Conservation (phyloP, 2,113 vertebrate species). For the Illadopsis cleaveri region DNA sequence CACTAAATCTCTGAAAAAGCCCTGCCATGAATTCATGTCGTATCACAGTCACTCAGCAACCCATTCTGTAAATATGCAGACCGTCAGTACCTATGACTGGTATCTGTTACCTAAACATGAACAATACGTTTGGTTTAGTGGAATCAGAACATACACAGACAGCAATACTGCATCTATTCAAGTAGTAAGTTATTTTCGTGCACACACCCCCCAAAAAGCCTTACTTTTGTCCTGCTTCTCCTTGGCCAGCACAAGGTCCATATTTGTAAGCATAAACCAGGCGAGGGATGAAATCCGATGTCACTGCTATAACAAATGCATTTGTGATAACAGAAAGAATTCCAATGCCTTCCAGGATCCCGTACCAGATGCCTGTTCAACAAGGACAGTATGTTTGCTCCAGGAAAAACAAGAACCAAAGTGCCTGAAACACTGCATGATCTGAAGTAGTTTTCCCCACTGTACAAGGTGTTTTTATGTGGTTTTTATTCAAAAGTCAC, state of each 20-base stretch:
- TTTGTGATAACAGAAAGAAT: slow-evolving; percentile 96
- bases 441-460: not conserved
- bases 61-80: not conserved
- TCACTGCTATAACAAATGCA: slow-evolving; percentile 95
- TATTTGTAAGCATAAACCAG: slow-evolving; percentile 95
- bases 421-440: not conserved
- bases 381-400: slow-evolving; percentile 47
- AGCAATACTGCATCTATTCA: not conserved
- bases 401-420: not conserved
- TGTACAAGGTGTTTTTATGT: not conserved
- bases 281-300: slow-evolving; percentile 96
- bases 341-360: slow-evolving; percentile 93
- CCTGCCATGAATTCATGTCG: not conserved
- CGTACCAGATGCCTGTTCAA: slow-evolving; percentile 92
- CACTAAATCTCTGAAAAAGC: not conserved
- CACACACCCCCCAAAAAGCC: not conserved
- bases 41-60: not conserved
- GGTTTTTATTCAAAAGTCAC: not conserved
- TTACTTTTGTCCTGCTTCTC: slow-evolving; percentile 90
- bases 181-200: not conserved
- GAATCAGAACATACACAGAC: not conserved
- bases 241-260: slow-evolving; percentile 90
- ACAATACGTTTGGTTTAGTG: not conserved
- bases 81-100: not conserved
- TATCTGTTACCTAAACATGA: not conserved